Evolutionary conservation across 2,113 vertebrate genomes (phyloP).

Genomic region (Cynopterus brachyotis): DNA sequence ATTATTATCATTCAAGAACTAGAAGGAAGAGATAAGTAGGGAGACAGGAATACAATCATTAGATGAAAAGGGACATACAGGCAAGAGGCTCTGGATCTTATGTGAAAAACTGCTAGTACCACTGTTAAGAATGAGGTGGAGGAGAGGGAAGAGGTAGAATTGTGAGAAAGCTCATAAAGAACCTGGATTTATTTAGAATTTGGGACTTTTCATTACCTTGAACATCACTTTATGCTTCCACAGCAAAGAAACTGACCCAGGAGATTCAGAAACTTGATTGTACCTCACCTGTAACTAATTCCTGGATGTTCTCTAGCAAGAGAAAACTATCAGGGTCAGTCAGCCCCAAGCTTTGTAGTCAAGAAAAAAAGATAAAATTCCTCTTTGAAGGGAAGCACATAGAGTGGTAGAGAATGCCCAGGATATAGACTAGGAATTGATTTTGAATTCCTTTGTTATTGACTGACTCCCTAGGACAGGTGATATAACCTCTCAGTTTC

Average conservation of each 20-base stretch:
- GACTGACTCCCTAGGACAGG: not conserved
- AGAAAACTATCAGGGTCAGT: not conserved
- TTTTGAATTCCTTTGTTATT: not conserved
- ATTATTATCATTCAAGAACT: not conserved
- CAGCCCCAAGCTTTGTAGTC: not conserved
- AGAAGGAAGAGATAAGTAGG: not conserved
- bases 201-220: not conserved
- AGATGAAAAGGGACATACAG: not conserved
- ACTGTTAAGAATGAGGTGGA: no score
- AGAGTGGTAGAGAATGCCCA: not conserved
- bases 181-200: not conserved
- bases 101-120: fast-evolving
- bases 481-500: not conserved
- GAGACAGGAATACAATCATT: not conserved
- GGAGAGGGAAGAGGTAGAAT: no score
- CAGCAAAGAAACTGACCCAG: not conserved
- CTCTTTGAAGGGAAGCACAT: not conserved
- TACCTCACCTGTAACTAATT: not conserved
- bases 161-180: not conserved
- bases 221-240: not conserved
- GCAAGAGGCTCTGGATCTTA: fast-evolving
- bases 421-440: not conserved
- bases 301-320: not conserved
- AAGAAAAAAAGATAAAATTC: not conserved
- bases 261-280: no score